Base-by-base conservation (phyloP, 2,797 vertebrate genomes). In the Mus caroli region DNA sequence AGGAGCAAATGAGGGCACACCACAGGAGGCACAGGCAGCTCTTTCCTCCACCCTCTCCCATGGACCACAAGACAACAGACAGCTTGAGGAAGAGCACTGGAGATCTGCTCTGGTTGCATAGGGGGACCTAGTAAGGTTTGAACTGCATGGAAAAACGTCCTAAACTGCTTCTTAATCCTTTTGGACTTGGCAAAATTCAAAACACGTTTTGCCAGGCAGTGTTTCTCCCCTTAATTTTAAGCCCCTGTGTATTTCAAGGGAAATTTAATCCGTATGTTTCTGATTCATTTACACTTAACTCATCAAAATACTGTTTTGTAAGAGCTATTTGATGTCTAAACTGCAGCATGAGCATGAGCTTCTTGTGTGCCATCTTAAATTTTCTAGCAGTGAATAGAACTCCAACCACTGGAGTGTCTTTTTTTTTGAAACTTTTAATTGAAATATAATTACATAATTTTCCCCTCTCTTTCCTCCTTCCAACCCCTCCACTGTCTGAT, bases 221-320 rank as follows among this genome's bases (percentile, higher is more conserved):
- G 96, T 96, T 96, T 88, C 13, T 7, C 40, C 60, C 43, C 67
- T 97, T 96, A 97, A 97, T 97, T 97, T 97, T 97, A 95, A 95
- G 62, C 94, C 96, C 86, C 94, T 97, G 94, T 96, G 94, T 92
- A 97, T 98, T 97, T 97, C 91, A 97, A 97, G 97, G 94, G 91
- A 96, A 97, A 97, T 97, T 95, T 97, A 97, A 97, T 97, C 94
- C 86, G 3, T 92, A 97, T 98, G 97, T 97, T 96, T 96, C 96
- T 97, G 94, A 97, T 98, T 97, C 97, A 97, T 97, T 98, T 97
- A 97, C 96, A 97, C 96, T 97, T 96, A 96, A 97, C 92, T 97
- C 96, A 96, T 95, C 96, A 98, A 97, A 97, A 96, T 94, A 50
- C 95, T 97, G 79, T 96, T 97, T 97, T 96, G 67, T 95, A 95